Percentiles rank a stretch among this genome's conserved stretches.
Evolutionary conservation across 2,113 vertebrate genomes (phyloP).

Genomic region (Guaruba guarouba): DNA sequence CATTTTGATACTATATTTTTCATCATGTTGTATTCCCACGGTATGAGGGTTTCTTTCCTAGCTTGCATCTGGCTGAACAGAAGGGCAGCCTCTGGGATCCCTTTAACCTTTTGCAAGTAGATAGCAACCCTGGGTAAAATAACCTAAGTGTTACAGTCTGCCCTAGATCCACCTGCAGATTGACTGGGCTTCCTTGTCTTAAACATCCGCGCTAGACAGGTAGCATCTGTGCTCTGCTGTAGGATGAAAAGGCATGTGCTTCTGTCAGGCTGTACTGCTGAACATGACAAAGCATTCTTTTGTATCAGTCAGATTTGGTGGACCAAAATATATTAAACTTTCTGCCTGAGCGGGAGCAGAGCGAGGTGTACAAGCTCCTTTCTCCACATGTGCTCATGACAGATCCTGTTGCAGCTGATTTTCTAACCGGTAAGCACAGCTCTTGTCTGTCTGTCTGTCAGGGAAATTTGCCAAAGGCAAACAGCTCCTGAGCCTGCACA

Average conservation of each 20-base stretch:
- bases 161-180: background rate
- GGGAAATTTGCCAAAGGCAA: conserved; percentile 8
- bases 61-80: background rate
- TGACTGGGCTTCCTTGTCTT: background rate
- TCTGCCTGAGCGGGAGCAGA: conserved; percentile 89
- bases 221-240: background rate
- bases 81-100: background rate
- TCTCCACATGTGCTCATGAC: conserved; percentile 81
- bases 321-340: conserved; percentile 94
- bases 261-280: conserved; percentile 11
- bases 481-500: background rate
- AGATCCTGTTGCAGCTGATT: conserved; percentile 78
- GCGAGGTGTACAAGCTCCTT: conserved; percentile 86
- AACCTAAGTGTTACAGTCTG: background rate
- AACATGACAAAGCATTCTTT: conserved; percentile 72
- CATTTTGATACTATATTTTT: background rate
- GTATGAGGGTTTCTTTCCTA: background rate
- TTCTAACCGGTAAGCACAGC: conserved; percentile 81
- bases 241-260: background rate
- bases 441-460: background rate
- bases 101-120: background rate
- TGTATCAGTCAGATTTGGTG: conserved; percentile 91
- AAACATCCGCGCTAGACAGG: fast-evolving
- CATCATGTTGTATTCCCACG: background rate
- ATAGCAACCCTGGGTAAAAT: background rate